Evolutionary conservation across 2,888 invertebrate genomes (phyloP).

Genomic region (Scaptomyza flava): DNA sequence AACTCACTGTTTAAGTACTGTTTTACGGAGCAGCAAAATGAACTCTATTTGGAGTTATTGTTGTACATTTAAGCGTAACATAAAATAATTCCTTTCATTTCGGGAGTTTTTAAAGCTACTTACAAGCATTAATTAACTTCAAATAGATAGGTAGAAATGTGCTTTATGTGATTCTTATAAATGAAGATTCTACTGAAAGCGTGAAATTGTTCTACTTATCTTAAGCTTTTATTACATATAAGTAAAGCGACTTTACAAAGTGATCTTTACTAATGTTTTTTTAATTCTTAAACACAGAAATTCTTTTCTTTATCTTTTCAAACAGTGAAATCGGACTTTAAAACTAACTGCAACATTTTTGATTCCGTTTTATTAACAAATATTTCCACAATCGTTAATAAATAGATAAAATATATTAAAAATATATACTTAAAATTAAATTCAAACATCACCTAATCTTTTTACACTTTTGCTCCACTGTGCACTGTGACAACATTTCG

Average conservation of each 20-base stretch:
- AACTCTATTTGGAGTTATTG: conserved; percentile 3
- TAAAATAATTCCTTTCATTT: conserved; percentile 5
- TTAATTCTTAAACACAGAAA: too few species aligned
- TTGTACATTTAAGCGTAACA: conserved; percentile 36
- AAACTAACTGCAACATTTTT: too few species aligned
- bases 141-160: background rate
- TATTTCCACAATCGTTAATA: too few species aligned
- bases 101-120: background rate
- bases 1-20: conserved; percentile 23
- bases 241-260: background rate
- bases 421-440: too few species aligned
- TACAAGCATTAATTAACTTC: background rate
- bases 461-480: conserved; percentile 30
- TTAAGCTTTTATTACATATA: background rate
- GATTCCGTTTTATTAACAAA: too few species aligned
- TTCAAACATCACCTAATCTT: background rate
- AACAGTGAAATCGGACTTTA: too few species aligned
- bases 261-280: background rate
- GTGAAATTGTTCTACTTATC: background rate
- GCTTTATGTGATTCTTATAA: background rate
- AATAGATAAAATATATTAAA: too few species aligned
- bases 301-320: too few species aligned
- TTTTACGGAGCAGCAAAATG: conserved; percentile 24
- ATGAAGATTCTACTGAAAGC: too few species aligned
- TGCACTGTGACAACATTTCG: conserved; percentile 43